phyloP scores from a whole-genome alignment of 1,140 invertebrate species.

The Oscheius sp. region DNA sequence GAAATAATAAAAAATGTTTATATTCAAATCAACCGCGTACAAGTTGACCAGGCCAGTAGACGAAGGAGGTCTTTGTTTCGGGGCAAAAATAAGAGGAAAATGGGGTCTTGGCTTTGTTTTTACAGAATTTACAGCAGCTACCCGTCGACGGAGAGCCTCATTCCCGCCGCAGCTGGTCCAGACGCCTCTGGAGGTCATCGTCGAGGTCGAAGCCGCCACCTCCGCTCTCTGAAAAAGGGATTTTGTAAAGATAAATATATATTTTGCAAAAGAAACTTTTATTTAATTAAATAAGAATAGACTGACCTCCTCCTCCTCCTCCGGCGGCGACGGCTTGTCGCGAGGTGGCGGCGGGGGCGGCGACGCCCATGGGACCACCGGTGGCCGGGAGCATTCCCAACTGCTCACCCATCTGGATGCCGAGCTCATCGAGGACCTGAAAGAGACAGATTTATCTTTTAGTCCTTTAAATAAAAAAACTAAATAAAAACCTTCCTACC shows the following conservation, averaged over 20 bases:
- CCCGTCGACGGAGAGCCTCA: not conserved
- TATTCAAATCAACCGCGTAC: too few relatives aligned
- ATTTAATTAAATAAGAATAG: not conserved
- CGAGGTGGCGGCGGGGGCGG: not conserved
- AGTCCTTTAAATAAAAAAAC: not conserved
- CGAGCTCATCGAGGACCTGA: constrained; percentile 93
- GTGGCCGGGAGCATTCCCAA: constrained; percentile 80
- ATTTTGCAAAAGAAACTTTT: not conserved
- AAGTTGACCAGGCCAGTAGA: too few relatives aligned
- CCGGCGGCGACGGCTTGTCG: constrained; percentile 13
- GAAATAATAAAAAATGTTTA: too few relatives aligned
- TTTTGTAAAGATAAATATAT: not conserved
- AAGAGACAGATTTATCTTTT: constrained; percentile 55
- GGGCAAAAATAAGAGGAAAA: not conserved
- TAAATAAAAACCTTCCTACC: constrained; percentile 13
- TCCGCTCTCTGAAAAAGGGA: not conserved
- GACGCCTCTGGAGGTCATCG: constrained; percentile 30
- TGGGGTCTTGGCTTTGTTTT: not conserved
- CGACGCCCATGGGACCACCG: constrained; percentile 65
- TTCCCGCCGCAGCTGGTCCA: constrained; percentile 22
- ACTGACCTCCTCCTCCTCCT: not conserved
- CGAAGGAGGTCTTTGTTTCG: not conserved
- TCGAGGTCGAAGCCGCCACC: constrained; percentile 17
- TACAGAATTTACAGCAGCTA: not conserved
- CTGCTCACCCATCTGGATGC: constrained; percentile 85